Conservation (phyloP, 30 jellyfish, hydroid and myxozoan genomes). For the Aurelia aurita region DNA sequence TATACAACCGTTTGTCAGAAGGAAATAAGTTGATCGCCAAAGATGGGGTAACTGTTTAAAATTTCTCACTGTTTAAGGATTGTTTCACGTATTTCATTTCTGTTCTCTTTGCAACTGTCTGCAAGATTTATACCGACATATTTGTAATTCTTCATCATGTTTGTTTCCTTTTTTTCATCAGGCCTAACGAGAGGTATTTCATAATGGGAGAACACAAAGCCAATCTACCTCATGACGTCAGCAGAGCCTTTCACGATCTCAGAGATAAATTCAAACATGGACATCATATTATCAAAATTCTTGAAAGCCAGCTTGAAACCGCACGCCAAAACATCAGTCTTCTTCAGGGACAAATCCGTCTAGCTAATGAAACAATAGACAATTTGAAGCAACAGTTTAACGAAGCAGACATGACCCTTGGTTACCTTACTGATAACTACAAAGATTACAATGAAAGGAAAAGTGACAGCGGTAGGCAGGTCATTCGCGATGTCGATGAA, state of each 20-base stretch:
- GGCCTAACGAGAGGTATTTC: background rate
- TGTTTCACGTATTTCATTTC: no score
- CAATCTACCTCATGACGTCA: conserved; percentile 46
- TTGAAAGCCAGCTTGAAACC: conserved; percentile 94
- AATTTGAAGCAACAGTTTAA: conserved; percentile 88
- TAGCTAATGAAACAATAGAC: conserved; percentile 92
- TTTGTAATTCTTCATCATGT: no score
- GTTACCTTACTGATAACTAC: conserved; percentile 56
- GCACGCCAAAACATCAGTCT: conserved; percentile 92
- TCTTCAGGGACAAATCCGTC: conserved; percentile 92
- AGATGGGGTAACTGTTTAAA: no score
- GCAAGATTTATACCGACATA: no score
- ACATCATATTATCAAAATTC: conserved; percentile 79
- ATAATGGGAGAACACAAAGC: conserved; percentile 41
- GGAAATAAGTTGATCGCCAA: no score
- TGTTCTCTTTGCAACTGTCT: no score
- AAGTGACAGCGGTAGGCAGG: conserved; percentile 2
- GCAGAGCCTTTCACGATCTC: conserved; percentile 57
- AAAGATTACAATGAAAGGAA: conserved; percentile 45
- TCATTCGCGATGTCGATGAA: conserved; percentile 36
- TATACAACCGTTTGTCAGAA: no score
- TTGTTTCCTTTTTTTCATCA: background rate
- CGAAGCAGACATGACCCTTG: conserved; percentile 82
- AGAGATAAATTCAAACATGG: conserved; percentile 95
- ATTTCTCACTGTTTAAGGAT: no score